These are phyloP conservation scores for Mallotus villosus DNA, from an alignment of 2,797 vertebrate species.

Conservation along the genomic window DNA sequence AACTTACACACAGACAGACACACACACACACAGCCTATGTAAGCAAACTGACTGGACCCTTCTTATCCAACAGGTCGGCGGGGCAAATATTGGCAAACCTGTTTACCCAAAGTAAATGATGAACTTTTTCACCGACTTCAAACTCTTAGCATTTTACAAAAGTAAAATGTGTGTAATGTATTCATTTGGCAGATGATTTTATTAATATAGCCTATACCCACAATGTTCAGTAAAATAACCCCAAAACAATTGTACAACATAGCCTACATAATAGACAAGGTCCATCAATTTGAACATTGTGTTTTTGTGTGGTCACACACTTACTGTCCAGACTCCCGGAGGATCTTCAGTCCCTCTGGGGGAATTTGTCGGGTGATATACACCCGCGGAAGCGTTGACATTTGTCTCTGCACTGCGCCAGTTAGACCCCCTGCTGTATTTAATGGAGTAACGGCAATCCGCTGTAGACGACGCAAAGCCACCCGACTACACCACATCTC, in stretches of 20 bases:
- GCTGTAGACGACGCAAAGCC: slow-evolving; percentile 66
- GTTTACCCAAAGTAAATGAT: slow-evolving; percentile 60
- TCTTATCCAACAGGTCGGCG: slow-evolving; percentile 38
- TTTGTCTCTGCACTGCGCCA: slow-evolving; percentile 54
- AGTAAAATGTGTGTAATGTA: neutral
- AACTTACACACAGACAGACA: neutral
- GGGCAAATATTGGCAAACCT: slow-evolving; percentile 44
- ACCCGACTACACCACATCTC: slow-evolving; percentile 72
- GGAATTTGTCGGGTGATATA: slow-evolving; percentile 80
- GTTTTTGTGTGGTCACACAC: slow-evolving; percentile 39
- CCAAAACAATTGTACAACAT: too few relatives aligned
- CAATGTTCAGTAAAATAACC: neutral
- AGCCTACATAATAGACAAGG: too few relatives aligned
- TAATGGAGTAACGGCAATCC: slow-evolving; percentile 51
- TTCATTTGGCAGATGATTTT: too few relatives aligned
- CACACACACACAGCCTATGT: neutral
- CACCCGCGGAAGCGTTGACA: slow-evolving; percentile 70
- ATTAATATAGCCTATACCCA: neutral
- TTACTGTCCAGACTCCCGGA: slow-evolving; percentile 78
- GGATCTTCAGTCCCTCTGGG: slow-evolving; percentile 75
- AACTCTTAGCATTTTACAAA: neutral
- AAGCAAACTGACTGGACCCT: neutral
- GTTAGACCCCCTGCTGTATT: slow-evolving; percentile 36
- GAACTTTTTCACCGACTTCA: slow-evolving; percentile 35
- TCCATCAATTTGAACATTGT: neutral